phyloP scores from a whole-genome alignment of 2,113 vertebrate species.

The Lagopus leucura region DNA sequence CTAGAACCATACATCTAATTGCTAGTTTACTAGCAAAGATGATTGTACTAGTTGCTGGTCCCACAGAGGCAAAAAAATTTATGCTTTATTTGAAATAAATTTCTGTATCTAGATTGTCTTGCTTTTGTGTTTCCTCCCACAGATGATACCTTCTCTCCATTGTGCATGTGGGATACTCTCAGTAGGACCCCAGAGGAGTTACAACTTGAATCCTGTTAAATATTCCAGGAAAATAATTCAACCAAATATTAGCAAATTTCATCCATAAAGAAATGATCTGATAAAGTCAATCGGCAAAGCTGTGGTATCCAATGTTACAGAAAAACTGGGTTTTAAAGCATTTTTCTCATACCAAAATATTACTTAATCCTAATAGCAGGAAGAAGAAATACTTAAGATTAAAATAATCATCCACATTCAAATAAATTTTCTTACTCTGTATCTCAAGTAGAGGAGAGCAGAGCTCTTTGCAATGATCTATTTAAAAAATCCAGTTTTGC shows the following conservation, averaged over 20 bases:
- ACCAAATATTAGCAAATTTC: not conserved
- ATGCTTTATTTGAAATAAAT: not conserved
- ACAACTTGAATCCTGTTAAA: not conserved
- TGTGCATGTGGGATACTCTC: not conserved
- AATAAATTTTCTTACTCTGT: not conserved
- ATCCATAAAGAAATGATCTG: not conserved
- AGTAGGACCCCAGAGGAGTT: not conserved
- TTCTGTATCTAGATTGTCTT: not conserved
- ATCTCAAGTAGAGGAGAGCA: not conserved
- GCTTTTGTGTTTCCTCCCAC: not conserved
- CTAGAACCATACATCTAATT: not conserved
- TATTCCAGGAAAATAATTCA: not conserved
- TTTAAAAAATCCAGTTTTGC: not conserved
- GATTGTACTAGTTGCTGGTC: not conserved
- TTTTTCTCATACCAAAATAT: not conserved
- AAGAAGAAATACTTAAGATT: not conserved
- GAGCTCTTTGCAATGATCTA: not conserved
- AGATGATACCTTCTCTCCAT: not conserved
- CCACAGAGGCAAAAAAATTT: not conserved
- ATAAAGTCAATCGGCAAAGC: not conserved
- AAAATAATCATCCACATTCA: not conserved
- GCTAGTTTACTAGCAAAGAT: not conserved
- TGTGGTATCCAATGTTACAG: not conserved
- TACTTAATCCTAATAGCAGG: not conserved
- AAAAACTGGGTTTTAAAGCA: not conserved